Evolutionary conservation across 2,888 invertebrate genomes (phyloP).

Genomic region (Scaptomyza polygonia): DNA sequence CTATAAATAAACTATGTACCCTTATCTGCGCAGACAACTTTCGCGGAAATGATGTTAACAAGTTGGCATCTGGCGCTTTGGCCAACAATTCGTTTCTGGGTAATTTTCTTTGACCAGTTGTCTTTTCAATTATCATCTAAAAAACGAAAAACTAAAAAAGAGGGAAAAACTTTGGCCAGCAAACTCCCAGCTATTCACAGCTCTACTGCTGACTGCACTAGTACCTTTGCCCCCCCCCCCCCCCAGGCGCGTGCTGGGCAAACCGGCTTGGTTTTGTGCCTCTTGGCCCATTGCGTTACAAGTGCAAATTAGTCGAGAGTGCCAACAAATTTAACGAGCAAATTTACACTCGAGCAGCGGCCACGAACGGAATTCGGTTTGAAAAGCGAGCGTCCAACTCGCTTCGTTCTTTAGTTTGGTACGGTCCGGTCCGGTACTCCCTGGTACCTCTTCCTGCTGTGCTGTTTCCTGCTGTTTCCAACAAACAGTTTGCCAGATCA

Average conservation of each 20-base stretch:
- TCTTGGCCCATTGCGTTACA: slow-evolving; percentile 64
- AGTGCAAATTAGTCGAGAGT: slow-evolving; percentile 80
- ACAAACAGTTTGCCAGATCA: slow-evolving; percentile 48
- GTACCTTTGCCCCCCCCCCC: not conserved
- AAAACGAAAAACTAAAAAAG: no score
- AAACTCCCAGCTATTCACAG: slow-evolving; percentile 14
- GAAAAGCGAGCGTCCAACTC: slow-evolving; percentile 15
- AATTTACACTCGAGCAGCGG: slow-evolving; percentile 75
- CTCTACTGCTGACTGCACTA: not conserved
- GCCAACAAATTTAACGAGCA: slow-evolving; percentile 81
- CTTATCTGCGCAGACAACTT: not conserved
- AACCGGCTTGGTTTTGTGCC: slow-evolving; percentile 6
- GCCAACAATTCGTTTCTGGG: slow-evolving; percentile 28
- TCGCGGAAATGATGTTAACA: slow-evolving; percentile 23
- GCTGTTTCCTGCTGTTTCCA: not conserved
- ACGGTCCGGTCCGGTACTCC: slow-evolving; percentile 11
- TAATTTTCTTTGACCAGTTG: slow-evolving; percentile 51
- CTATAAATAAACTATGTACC: not conserved
- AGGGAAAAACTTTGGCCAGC: slow-evolving; percentile 31
- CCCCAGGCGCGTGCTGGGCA: not conserved
- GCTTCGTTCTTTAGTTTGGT: not conserved
- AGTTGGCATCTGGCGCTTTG: slow-evolving; percentile 23
- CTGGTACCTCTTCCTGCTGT: not conserved
- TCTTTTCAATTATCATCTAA: slow-evolving; percentile 70
- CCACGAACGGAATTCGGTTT: slow-evolving; percentile 51